These are phyloP conservation scores for Drosophila cracens DNA, from an alignment of 2,888 invertebrate genomes.

Conservation along the genomic window DNA sequence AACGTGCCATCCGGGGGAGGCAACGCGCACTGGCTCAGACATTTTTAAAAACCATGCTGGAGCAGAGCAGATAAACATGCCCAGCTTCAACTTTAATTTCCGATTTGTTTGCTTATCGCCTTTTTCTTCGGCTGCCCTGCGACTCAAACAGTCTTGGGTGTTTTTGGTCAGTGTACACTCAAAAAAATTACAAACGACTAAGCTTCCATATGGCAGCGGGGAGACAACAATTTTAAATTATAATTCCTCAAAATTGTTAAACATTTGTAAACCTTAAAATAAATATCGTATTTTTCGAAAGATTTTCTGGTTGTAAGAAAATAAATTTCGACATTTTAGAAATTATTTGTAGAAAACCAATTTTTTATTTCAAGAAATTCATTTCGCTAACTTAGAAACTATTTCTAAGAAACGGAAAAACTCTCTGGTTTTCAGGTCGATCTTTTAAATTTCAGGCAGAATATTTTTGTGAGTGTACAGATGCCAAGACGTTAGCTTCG, in stretches of 20 bases:
- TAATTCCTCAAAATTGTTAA: background rate
- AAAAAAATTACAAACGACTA: background rate
- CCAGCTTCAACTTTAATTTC: conserved; percentile 76
- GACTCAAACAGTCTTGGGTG: conserved; percentile 8
- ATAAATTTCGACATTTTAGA: background rate
- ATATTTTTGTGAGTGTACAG: conserved; percentile 1
- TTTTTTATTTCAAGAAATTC: background rate
- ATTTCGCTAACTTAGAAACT: background rate
- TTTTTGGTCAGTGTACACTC: conserved; percentile 41
- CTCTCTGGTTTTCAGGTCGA: background rate
- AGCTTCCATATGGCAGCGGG: background rate
- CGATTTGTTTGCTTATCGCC: conserved; percentile 77
- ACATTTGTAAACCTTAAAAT: background rate
- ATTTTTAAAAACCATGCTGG: conserved; percentile 61
- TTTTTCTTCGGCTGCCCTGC: conserved; percentile 3
- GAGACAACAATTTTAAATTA: background rate
- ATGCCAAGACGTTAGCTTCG: conserved; percentile 35
- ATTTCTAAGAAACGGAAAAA: background rate
- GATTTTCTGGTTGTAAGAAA: background rate
- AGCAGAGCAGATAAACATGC: conserved; percentile 53
- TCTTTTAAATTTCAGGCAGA: background rate
- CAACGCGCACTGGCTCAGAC: conserved; percentile 26
- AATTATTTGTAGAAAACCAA: background rate
- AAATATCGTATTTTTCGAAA: background rate
- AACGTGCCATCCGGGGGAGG: conserved; percentile 37